These are phyloP conservation scores for Chelon auratus DNA, from an alignment of 2,797 vertebrate genomes.

Conservation along the genomic window DNA sequence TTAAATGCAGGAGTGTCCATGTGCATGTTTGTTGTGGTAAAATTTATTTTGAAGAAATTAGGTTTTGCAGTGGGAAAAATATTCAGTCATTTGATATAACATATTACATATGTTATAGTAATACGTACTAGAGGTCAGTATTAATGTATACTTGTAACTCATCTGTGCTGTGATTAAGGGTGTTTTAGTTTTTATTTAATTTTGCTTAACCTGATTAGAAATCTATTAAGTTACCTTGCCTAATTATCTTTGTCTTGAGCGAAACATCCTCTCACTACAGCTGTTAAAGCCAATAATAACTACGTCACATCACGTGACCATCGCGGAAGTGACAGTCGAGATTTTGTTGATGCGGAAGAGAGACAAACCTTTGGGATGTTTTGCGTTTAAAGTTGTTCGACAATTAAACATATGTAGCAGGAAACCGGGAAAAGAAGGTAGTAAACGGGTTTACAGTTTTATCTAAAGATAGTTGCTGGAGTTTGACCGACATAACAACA, in stretches of 20 bases:
- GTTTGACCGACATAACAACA: neutral
- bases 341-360: conserved; percentile 67
- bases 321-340: conserved; percentile 65
- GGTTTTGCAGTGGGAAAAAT: neutral
- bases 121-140: conserved; percentile 23
- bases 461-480: neutral
- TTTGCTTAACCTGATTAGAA: neutral
- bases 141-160: conserved; percentile 6
- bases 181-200: neutral
- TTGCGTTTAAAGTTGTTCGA: neutral
- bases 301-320: conserved; percentile 61
- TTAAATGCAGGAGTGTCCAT: conserved; percentile 38
- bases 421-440: neutral
- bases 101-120: no score
- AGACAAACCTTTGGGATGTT: conserved; percentile 13
- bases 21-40: conserved; percentile 17
- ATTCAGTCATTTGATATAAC: no score
- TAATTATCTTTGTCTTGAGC: no score
- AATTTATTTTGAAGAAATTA: conserved; percentile 4
- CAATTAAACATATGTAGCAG: neutral
- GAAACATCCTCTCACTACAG: neutral
- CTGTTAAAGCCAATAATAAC: neutral
- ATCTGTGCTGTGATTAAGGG: neutral
- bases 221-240: neutral
- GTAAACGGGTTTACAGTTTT: neutral